Conservation (phyloP, 2,888 invertebrate genomes). For the Shargacucullia verbasci region DNA sequence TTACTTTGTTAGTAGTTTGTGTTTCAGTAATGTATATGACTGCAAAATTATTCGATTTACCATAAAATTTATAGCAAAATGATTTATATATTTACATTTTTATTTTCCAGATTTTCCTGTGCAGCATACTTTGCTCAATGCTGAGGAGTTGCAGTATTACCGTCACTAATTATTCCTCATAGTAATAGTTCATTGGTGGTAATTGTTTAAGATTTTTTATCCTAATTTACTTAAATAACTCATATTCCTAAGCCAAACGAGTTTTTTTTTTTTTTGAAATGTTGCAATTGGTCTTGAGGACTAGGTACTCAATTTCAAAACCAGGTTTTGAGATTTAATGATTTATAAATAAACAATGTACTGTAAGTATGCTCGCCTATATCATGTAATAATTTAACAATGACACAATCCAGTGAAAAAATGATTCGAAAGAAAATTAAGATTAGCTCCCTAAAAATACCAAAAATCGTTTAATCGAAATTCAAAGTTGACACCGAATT, state of each 20-base stretch:
- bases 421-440: too few species aligned
- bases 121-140: conserved; percentile 71
- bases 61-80: not conserved
- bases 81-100: conserved; percentile 16
- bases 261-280: conserved; percentile 1
- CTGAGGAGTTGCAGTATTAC: conserved; percentile 80
- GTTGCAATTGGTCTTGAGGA: conserved; percentile 34
- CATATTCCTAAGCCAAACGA: conserved; percentile 29
- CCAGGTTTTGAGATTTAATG: conserved; percentile 11
- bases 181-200: conserved; percentile 37
- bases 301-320: conserved; percentile 16
- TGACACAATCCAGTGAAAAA: too few species aligned
- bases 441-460: conserved; percentile 20
- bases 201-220: conserved; percentile 26
- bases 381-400: not conserved
- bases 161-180: conserved; percentile 59
- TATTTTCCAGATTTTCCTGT: conserved; percentile 78
- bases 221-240: conserved; percentile 25
- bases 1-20: not conserved
- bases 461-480: conserved; percentile 25
- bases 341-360: conserved; percentile 1
- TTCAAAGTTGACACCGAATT: not conserved
- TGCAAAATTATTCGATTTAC: not conserved
- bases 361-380: conserved; percentile 14
- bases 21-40: conserved; percentile 14